These are phyloP conservation scores for Caenorhabditis uteleia DNA, from an alignment of 2,888 invertebrate genomes.

Conservation along the genomic window DNA sequence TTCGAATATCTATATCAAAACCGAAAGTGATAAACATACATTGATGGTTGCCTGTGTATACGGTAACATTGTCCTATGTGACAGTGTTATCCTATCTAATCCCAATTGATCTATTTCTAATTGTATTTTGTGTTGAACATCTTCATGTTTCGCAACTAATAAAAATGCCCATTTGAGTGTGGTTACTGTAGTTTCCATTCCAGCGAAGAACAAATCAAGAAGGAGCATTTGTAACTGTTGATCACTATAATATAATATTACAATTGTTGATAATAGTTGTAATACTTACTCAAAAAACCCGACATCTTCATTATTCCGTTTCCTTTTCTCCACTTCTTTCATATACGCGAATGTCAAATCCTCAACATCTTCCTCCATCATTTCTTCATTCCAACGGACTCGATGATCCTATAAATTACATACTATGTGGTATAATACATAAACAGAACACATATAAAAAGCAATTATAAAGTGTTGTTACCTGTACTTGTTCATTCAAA, in stretches of 20 bases:
- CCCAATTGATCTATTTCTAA: conserved; percentile 52
- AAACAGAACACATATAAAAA: too few relatives aligned
- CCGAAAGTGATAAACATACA: conserved; percentile 29
- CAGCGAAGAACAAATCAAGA: conserved; percentile 68
- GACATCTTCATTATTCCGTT: conserved; percentile 44
- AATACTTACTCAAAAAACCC: conserved; percentile 57
- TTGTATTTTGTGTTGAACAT: conserved; percentile 47
- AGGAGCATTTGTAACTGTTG: conserved; percentile 67
- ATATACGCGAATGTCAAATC: conserved; percentile 67
- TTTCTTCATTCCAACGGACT: conserved; percentile 26
- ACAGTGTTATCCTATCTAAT: conserved; percentile 37
- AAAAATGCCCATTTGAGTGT: conserved; percentile 68
- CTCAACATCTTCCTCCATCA: conserved; percentile 41
- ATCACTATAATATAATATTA: conserved; percentile 54
- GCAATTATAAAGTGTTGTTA: conserved; percentile 8
- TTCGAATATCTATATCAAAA: not conserved
- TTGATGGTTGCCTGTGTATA: conserved; percentile 64
- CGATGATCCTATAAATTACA: conserved; percentile 28
- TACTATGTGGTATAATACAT: not conserved
- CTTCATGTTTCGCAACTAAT: conserved; percentile 46
- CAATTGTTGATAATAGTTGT: not conserved
- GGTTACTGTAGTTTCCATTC: conserved; percentile 68
- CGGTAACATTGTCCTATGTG: conserved; percentile 53
- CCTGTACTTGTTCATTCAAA: conserved; percentile 57
- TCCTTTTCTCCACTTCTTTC: conserved; percentile 61